These are phyloP conservation scores for Oenanthe oenanthe DNA, from an alignment of 2,113 vertebrate genomes.

Conservation along the genomic window DNA sequence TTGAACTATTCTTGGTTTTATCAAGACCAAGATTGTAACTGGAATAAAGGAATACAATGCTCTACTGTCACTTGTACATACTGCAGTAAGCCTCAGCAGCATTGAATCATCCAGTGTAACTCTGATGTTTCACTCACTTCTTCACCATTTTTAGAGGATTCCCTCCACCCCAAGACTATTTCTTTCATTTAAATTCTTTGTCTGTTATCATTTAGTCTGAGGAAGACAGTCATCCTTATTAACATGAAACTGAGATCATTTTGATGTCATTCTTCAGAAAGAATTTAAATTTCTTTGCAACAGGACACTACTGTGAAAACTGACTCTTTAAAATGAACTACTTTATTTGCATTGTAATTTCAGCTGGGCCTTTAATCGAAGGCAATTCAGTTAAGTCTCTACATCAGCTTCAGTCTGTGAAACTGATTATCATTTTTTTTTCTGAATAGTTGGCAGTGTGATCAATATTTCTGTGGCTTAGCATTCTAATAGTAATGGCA, in stretches of 20 bases:
- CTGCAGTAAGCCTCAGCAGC: not conserved
- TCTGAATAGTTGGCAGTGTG: not conserved
- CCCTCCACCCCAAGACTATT: fast-evolving
- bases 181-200: not conserved
- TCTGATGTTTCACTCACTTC: not conserved
- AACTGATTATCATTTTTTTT: not conserved
- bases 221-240: not conserved
- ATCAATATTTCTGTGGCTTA: not conserved
- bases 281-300: not conserved
- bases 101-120: not conserved
- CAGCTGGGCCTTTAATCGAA: not conserved
- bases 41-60: not conserved
- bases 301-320: not conserved
- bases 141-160: not conserved
- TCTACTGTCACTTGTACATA: not conserved
- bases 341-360: not conserved
- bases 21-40: not conserved
- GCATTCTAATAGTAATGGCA: not conserved
- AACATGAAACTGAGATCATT: not conserved
- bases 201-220: not conserved
- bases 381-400: not conserved
- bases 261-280: not conserved
- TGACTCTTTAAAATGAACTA: not conserved
- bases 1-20: not conserved
- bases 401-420: not conserved